Conservation (phyloP, 2,113 vertebrate genomes). For the Lophura nycthemera region DNA sequence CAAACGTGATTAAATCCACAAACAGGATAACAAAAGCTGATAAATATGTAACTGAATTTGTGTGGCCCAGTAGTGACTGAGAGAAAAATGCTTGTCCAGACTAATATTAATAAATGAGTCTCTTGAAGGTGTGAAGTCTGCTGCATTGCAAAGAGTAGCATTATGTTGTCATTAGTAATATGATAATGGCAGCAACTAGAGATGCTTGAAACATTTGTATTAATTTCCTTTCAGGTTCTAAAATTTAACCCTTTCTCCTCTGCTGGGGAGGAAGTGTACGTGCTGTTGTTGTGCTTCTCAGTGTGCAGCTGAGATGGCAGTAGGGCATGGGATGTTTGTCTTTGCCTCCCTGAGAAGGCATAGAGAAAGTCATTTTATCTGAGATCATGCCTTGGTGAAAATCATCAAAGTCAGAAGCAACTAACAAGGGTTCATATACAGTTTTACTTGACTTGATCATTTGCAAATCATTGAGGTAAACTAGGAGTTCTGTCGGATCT, state of each 20-base stretch:
- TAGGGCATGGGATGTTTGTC: background rate
- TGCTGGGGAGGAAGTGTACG: background rate
- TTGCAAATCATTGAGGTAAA: background rate
- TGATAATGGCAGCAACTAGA: background rate
- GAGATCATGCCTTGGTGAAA: constrained; percentile 12
- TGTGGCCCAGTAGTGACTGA: constrained; percentile 63
- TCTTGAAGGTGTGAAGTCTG: constrained; percentile 38
- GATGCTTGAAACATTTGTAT: background rate
- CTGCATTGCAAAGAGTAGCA: background rate
- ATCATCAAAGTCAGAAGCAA: background rate
- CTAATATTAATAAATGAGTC: constrained; percentile 69
- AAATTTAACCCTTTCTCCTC: constrained; percentile 9
- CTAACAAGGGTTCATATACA: background rate
- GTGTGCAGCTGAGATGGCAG: background rate
- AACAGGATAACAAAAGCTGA: constrained; percentile 75
- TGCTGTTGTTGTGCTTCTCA: background rate
- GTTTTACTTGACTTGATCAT: background rate
- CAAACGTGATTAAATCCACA: constrained; percentile 68
- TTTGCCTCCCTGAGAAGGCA: background rate
- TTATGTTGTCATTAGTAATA: constrained; percentile 53
- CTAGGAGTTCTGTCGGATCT: background rate
- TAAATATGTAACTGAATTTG: constrained; percentile 67
- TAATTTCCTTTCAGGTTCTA: constrained; percentile 12
- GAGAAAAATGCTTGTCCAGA: constrained; percentile 61
- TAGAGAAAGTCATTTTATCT: background rate